Percentiles rank a stretch among this genome's conserved stretches.
Evolutionary conservation across 1,140 invertebrate genomes (phyloP).

Genomic region (Hetaerina americana): DNA sequence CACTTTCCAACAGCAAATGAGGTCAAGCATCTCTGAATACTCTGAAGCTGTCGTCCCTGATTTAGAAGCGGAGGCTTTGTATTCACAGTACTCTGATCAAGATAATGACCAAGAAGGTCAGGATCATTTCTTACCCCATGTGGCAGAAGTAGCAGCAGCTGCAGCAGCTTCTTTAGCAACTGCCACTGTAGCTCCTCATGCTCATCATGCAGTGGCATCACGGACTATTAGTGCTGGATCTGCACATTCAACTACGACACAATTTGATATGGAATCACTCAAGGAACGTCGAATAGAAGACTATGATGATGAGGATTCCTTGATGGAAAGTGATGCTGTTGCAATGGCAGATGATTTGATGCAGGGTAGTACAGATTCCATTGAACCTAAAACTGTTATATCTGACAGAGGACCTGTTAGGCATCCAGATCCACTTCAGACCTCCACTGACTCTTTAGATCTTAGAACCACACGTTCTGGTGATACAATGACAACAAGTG

Average conservation of each 20-base stretch:
- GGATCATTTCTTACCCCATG: background rate
- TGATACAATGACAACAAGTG: slow-evolving; percentile 44
- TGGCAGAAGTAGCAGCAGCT: background rate
- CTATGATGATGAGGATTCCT: slow-evolving; percentile 22
- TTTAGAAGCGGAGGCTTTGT: background rate
- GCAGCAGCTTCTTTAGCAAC: slow-evolving; percentile 28
- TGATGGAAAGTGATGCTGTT: slow-evolving; percentile 22
- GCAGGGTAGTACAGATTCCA: slow-evolving; percentile 29
- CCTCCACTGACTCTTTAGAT: slow-evolving; percentile 22
- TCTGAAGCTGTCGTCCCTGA: slow-evolving; percentile 2
- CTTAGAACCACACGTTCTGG: slow-evolving; percentile 7
- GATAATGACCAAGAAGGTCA: background rate
- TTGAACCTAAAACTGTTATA: slow-evolving; percentile 21
- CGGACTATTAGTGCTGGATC: slow-evolving; percentile 4
- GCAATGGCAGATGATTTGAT: slow-evolving; percentile 20
- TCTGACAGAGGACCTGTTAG: background rate
- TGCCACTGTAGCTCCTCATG: slow-evolving; percentile 32
- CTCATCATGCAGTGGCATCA: slow-evolving; percentile 28
- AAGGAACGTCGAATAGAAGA: slow-evolving; percentile 14
- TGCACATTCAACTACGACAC: slow-evolving; percentile 15
- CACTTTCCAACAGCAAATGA: too few species aligned
- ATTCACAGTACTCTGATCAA: background rate
- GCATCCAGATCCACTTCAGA: slow-evolving; percentile 3
- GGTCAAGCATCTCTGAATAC: background rate
- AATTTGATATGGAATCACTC: slow-evolving; percentile 19